Evolutionary conservation across 2,888 invertebrate species (phyloP).

Genomic region (Eilema caniola): DNA sequence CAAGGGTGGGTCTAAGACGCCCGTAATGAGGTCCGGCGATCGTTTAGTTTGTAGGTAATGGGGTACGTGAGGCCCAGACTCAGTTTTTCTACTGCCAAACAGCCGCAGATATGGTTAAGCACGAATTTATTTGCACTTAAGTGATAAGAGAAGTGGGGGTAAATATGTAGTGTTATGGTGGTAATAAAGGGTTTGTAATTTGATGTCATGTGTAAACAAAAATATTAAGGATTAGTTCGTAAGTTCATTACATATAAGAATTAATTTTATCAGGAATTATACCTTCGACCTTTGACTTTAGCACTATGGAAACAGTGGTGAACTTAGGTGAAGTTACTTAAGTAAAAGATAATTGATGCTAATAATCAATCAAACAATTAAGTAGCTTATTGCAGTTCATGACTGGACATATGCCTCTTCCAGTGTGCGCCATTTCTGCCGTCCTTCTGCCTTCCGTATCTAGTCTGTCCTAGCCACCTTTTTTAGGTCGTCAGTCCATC

Average conservation of each 20-base stretch:
- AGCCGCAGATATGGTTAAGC: slow-evolving; percentile 40
- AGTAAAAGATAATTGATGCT: too few relatives aligned
- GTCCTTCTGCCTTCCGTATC: too few relatives aligned
- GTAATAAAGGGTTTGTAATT: slow-evolving; percentile 5
- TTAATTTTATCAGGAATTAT: not conserved
- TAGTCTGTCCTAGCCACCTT: too few relatives aligned
- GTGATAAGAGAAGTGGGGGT: slow-evolving; percentile 29
- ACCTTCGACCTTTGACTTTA: not conserved
- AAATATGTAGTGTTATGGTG: slow-evolving; percentile 22
- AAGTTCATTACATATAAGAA: not conserved
- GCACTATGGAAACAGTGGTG: too few relatives aligned
- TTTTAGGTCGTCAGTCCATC: too few relatives aligned
- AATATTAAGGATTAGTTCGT: not conserved
- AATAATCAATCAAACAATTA: too few relatives aligned
- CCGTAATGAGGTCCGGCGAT: slow-evolving; percentile 85
- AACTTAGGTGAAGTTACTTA: too few relatives aligned
- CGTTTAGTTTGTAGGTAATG: slow-evolving; percentile 85
- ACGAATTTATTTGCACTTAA: slow-evolving; percentile 46
- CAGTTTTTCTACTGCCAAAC: slow-evolving; percentile 56
- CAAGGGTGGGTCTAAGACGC: slow-evolving; percentile 66
- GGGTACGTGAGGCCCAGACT: slow-evolving; percentile 75
- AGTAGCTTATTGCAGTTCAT: too few relatives aligned
- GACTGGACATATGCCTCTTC: too few relatives aligned
- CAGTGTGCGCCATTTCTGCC: too few relatives aligned
- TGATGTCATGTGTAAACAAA: slow-evolving; percentile 18